phyloP scores from a whole-genome alignment of 64 coral and sea anemone species.

The Pachyseris speciosa region DNA sequence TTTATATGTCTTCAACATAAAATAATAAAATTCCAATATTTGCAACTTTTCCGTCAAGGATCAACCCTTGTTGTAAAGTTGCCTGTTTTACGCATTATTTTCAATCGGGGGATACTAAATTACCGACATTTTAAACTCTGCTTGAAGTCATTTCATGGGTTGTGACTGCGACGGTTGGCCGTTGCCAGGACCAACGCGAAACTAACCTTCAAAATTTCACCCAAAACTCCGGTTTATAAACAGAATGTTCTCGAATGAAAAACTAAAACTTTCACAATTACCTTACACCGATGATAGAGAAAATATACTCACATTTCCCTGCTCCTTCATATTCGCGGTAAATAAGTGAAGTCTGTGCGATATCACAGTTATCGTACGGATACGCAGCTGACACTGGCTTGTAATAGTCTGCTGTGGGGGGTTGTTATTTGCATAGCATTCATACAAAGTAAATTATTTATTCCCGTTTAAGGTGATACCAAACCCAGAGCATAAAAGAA shows the following conservation, averaged over 20 bases:
- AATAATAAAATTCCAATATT: too few relatives aligned
- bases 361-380: neutral
- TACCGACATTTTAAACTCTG: neutral
- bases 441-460: constrained; percentile 29
- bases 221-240: neutral
- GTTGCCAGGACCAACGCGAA: neutral
- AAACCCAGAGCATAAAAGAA: too few relatives aligned
- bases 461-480: too few relatives aligned
- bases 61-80: neutral
- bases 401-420: neutral
- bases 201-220: neutral
- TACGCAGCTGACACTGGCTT: neutral
- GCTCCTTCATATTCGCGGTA: constrained; percentile 26
- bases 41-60: neutral
- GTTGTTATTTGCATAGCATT: constrained; percentile 45
- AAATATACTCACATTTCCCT: constrained; percentile 14
- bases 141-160: neutral
- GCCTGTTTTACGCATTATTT: neutral
- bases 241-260: neutral
- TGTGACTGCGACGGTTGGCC: neutral
- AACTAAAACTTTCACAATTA: too few relatives aligned
- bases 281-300: neutral
- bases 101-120: neutral
- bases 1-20: too few relatives aligned
- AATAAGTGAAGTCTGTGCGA: neutral